These are phyloP conservation scores for Calidris pugnax DNA, from an alignment of 2,113 vertebrate genomes.

Conservation along the genomic window DNA sequence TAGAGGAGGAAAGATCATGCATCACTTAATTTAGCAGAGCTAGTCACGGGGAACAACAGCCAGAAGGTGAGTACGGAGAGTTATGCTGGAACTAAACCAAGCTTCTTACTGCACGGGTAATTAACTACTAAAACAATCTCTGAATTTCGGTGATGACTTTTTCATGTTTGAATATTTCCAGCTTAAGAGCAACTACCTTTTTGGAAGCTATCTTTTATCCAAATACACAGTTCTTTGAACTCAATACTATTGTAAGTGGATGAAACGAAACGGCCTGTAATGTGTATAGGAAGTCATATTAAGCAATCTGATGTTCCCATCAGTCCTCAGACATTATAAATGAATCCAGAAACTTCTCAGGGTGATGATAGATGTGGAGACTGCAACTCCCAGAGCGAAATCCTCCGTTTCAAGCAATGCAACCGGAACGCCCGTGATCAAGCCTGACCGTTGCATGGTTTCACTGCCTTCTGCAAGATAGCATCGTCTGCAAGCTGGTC, in stretches of 20 bases:
- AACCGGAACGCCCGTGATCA: background rate
- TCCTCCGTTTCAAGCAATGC: background rate
- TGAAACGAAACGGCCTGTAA: background rate
- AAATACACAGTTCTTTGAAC: background rate
- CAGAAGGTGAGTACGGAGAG: background rate
- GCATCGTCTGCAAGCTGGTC: background rate
- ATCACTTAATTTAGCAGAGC: background rate
- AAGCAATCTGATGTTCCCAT: background rate
- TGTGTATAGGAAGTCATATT: background rate
- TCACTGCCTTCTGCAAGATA: background rate
- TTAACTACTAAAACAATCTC: background rate
- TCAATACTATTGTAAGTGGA: background rate
- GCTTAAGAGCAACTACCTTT: background rate
- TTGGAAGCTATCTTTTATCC: background rate
- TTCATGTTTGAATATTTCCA: background rate
- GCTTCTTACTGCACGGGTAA: background rate
- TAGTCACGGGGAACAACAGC: background rate
- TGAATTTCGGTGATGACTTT: background rate
- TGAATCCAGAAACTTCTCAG: background rate
- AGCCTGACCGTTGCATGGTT: background rate
- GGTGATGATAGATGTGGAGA: background rate
- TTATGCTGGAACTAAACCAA: background rate
- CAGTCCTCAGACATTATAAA: background rate
- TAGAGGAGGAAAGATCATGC: background rate
- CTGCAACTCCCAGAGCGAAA: background rate